phyloP scores from a whole-genome alignment of 2,888 invertebrate genomes.

The Selenia dentaria region DNA sequence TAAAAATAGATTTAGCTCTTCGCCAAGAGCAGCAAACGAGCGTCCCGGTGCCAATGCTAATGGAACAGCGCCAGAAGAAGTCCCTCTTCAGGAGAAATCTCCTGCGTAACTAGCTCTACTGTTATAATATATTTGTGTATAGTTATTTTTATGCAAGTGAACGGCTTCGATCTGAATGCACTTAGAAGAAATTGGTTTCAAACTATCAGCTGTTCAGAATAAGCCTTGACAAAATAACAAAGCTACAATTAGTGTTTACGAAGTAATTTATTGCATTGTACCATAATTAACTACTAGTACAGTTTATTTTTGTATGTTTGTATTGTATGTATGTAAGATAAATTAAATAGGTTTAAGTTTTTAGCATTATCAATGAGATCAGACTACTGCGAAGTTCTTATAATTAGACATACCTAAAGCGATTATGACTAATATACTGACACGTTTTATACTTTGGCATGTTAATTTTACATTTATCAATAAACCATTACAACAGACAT shows the following conservation, averaged over 20 bases:
- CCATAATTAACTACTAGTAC: constrained; percentile 10
- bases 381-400: constrained; percentile 40
- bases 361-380: constrained; percentile 24
- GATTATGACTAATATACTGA: constrained; percentile 20
- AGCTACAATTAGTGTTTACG: background rate
- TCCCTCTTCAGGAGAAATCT: constrained; percentile 73
- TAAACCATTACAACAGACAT: constrained; percentile 30
- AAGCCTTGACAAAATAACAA: constrained; percentile 9
- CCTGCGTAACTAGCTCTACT: constrained; percentile 53
- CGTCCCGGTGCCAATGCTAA: constrained; percentile 54
- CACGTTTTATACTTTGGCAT: constrained; percentile 48
- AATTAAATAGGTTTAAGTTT: constrained; percentile 11
- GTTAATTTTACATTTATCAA: constrained; percentile 40
- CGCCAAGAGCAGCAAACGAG: constrained; percentile 62
- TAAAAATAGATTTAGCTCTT: constrained; percentile 65
- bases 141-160: constrained; percentile 44
- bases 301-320: constrained; percentile 27
- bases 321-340: constrained; percentile 36
- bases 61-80: constrained; percentile 69
- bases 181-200: constrained; percentile 46
- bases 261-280: constrained; percentile 1
- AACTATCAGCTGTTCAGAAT: constrained; percentile 15
- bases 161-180: constrained; percentile 73
- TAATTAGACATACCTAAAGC: constrained; percentile 12
- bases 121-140: constrained; percentile 19